These are phyloP conservation scores for Saxicola maurus DNA, from an alignment of 2,797 vertebrate genomes.

Conservation along the genomic window DNA sequence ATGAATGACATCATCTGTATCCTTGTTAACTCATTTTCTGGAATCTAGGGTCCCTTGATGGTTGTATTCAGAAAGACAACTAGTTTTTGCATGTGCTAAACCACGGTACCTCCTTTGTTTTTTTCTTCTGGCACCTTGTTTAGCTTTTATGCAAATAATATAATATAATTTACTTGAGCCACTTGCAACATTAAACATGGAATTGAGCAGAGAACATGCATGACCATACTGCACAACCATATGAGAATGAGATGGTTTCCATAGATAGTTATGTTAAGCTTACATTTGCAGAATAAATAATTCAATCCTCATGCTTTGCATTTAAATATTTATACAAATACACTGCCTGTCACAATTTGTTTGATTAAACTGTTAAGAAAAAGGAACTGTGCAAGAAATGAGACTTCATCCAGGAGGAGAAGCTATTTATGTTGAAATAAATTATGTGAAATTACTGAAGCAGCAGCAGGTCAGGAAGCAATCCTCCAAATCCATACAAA, in stretches of 20 bases:
- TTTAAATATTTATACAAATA: conserved; percentile 68
- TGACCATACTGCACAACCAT: neutral
- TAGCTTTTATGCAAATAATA: neutral
- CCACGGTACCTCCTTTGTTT: neutral
- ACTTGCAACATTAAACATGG: neutral
- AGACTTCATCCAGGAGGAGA: conserved; percentile 12
- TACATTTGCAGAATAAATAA: conserved; percentile 58
- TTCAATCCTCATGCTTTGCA: conserved; percentile 36
- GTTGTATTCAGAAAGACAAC: neutral
- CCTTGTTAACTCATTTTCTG: conserved; percentile 9
- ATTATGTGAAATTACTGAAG: conserved; percentile 1
- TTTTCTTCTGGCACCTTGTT: neutral
- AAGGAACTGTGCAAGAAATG: conserved; percentile 22
- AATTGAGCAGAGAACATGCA: neutral
- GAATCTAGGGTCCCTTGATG: neutral
- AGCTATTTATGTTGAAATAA: conserved; percentile 23
- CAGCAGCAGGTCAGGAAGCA: neutral
- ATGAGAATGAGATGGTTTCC: conserved; percentile 11
- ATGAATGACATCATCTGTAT: neutral
- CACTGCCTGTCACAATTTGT: conserved; percentile 49
- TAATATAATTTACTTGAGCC: neutral
- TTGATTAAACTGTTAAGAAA: conserved; percentile 62
- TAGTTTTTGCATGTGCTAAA: neutral
- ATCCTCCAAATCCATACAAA: neutral
- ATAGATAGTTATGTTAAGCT: conserved; percentile 43